These are phyloP conservation scores for Trypoxylus dichotomus DNA, from an alignment of 1,140 invertebrate genomes.

Conservation along the genomic window DNA sequence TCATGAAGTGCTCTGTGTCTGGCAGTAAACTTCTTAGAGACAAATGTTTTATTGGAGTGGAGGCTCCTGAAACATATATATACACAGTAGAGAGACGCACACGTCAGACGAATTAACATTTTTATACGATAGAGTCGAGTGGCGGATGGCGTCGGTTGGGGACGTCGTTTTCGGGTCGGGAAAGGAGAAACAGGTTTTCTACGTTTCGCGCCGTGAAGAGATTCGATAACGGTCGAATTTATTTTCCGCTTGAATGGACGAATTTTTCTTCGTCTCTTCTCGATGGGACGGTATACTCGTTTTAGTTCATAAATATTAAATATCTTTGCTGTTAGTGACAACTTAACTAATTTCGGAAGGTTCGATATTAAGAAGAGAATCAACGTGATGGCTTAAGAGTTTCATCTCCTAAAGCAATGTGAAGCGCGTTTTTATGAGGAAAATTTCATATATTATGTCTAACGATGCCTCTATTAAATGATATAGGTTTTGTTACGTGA, in stretches of 20 bases:
- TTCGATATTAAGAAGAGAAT: too few relatives aligned
- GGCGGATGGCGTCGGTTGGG: neutral
- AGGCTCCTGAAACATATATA: constrained; percentile 64
- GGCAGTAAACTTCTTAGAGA: constrained; percentile 83
- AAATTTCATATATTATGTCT: too few relatives aligned
- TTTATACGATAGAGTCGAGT: neutral
- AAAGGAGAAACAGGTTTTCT: neutral
- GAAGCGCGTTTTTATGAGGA: too few relatives aligned
- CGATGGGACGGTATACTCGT: too few relatives aligned
- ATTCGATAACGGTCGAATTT: neutral
- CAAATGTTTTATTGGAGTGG: constrained; percentile 77
- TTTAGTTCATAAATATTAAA: too few relatives aligned
- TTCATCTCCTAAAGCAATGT: too few relatives aligned
- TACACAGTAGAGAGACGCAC: neutral
- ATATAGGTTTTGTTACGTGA: too few relatives aligned
- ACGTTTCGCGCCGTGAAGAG: neutral
- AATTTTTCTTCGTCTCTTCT: too few relatives aligned
- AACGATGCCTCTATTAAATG: too few relatives aligned
- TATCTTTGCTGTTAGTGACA: too few relatives aligned
- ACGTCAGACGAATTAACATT: constrained; percentile 11
- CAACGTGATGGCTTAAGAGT: too few relatives aligned
- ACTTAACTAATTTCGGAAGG: too few relatives aligned
- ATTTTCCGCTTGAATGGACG: neutral
- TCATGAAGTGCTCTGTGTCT: constrained; percentile 89
- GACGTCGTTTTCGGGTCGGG: neutral